Evolutionary conservation across 2,113 vertebrate species (phyloP).

Genomic region (Dendropsophus ebraccatus): DNA sequence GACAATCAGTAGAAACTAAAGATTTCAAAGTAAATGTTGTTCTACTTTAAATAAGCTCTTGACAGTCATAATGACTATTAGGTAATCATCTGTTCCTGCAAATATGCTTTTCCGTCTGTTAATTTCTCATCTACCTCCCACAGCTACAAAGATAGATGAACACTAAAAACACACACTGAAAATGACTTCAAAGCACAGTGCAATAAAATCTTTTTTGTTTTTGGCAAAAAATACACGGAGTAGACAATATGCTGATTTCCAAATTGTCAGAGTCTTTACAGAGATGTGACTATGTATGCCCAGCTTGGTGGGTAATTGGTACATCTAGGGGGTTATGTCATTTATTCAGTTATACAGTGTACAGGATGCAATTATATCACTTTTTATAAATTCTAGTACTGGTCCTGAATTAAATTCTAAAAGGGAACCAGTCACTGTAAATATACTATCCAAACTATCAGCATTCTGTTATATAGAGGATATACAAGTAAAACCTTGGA

Average conservation of each 20-base stretch:
- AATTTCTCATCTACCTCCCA: conserved; percentile 55
- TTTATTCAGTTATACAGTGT: too few relatives aligned
- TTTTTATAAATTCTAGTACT: too few relatives aligned
- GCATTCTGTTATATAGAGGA: too few relatives aligned
- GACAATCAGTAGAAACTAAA: background rate
- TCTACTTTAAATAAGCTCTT: background rate
- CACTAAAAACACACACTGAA: background rate
- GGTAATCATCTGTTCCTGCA: conserved; percentile 24
- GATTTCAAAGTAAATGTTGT: background rate
- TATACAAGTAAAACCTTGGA: too few relatives aligned
- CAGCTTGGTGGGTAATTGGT: too few relatives aligned
- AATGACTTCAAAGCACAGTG: background rate
- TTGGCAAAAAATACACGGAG: background rate
- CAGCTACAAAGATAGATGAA: conserved; percentile 24
- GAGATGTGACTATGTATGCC: too few relatives aligned
- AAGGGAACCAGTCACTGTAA: too few relatives aligned
- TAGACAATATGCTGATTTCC: background rate
- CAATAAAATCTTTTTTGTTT: background rate
- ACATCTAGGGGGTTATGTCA: too few relatives aligned
- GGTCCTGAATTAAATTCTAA: too few relatives aligned
- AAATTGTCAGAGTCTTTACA: background rate
- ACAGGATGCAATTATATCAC: too few relatives aligned
- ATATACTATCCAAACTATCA: too few relatives aligned
- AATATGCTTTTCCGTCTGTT: conserved; percentile 49
- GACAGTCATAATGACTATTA: conserved; percentile 32